Evolutionary conservation across 1,140 invertebrate genomes (phyloP).

Genomic region (Eupeodes corollae): DNA sequence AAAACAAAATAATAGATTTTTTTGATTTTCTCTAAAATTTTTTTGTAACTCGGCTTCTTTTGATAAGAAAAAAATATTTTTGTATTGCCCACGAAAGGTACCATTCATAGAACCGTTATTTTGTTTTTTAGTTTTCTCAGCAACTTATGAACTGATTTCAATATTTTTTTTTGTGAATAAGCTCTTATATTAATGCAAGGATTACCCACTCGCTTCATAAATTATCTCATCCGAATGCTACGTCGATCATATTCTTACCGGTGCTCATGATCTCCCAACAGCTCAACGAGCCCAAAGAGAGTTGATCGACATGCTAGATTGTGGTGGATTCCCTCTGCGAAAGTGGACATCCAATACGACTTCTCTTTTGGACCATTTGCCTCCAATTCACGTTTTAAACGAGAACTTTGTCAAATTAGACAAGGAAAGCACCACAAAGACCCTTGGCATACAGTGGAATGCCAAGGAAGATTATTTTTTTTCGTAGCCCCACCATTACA

Average conservation of each 20-base stretch:
- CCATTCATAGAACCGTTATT: too few species aligned
- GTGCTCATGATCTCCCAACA: neutral
- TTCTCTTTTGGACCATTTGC: neutral
- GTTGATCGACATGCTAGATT: neutral
- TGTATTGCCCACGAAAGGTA: too few species aligned
- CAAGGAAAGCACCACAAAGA: constrained; percentile 4
- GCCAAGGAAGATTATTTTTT: constrained; percentile 16
- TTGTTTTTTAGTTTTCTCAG: too few species aligned
- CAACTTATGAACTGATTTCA: too few species aligned
- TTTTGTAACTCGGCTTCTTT: too few species aligned
- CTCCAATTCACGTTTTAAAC: neutral
- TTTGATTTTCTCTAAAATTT: too few species aligned
- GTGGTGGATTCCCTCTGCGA: neutral
- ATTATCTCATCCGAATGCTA: constrained; percentile 19
- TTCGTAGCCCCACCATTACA: neutral
- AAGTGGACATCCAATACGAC: constrained; percentile 3
- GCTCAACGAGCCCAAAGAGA: neutral
- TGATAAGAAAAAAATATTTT: too few species aligned
- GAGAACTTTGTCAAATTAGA: neutral
- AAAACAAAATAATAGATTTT: too few species aligned
- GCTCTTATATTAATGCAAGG: constrained; percentile 15
- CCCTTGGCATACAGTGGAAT: constrained; percentile 26
- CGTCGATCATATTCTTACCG: constrained; percentile 32
- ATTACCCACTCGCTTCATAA: constrained; percentile 17
- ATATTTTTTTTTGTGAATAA: too few species aligned